Evolutionary conservation across 2,888 invertebrate genomes (phyloP).

Genomic region (Microctonus brassicae): DNA sequence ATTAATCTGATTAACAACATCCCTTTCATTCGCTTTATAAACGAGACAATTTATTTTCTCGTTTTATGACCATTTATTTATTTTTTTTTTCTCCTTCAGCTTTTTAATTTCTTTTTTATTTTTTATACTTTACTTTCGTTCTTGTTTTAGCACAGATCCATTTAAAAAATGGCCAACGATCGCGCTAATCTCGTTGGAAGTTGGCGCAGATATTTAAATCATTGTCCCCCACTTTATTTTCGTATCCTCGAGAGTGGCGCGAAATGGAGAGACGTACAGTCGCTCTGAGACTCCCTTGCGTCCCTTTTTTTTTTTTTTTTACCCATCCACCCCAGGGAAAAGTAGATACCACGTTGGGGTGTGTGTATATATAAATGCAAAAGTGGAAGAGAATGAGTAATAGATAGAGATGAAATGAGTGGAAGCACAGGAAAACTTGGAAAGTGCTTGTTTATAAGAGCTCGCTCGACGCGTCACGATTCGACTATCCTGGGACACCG

Average conservation of each 20-base stretch:
- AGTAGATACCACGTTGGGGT: not conserved
- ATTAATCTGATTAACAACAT: constrained; percentile 30
- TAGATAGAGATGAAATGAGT: not conserved
- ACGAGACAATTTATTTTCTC: constrained; percentile 20
- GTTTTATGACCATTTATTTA: not conserved
- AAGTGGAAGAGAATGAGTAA: not conserved
- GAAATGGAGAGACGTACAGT: too few species aligned
- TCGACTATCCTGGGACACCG: constrained; percentile 2
- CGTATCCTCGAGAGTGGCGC: too few species aligned
- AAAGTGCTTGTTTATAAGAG: constrained; percentile 47
- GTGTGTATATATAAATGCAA: too few species aligned
- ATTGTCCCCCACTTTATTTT: too few species aligned
- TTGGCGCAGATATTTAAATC: constrained; percentile 24
- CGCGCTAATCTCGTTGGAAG: constrained; percentile 18
- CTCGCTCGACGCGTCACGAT: constrained; percentile 17
- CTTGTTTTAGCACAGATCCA: not conserved
- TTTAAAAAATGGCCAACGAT: constrained; percentile 4
- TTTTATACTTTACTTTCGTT: not conserved
- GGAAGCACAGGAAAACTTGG: constrained; percentile 33
- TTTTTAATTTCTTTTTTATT: not conserved
- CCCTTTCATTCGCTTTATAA: constrained; percentile 20
- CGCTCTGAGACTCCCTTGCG: not conserved
- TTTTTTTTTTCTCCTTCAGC: not conserved
- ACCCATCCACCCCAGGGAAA: not conserved
- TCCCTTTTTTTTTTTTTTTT: too few species aligned